Evolutionary conservation across 2,797 vertebrate genomes (phyloP).

Genomic region (Protonibea diacanthus): DNA sequence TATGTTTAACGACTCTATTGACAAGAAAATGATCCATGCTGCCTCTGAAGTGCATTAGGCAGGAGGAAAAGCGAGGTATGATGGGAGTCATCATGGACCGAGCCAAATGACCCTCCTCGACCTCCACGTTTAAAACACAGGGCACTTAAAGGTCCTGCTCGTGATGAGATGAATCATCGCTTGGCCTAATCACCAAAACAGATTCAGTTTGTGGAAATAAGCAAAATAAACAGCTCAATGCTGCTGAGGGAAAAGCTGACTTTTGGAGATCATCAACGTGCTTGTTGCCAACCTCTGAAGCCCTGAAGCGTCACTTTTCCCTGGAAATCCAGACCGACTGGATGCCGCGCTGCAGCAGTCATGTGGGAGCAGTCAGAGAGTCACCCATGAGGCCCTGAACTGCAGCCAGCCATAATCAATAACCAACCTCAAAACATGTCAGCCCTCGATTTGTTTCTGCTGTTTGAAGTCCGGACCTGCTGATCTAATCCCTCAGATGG

Average conservation of each 20-base stretch:
- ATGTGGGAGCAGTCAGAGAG: slow-evolving; percentile 45
- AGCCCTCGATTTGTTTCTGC: slow-evolving; percentile 76
- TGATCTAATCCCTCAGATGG: slow-evolving; percentile 76
- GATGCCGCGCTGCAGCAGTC: not conserved
- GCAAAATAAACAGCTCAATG: slow-evolving; percentile 60
- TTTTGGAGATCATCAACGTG: slow-evolving; percentile 23
- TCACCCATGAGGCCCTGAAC: slow-evolving; percentile 57
- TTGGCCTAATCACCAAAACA: slow-evolving; percentile 49
- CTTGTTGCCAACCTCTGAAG: slow-evolving; percentile 25
- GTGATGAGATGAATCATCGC: slow-evolving; percentile 60
- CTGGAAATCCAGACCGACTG: slow-evolving; percentile 42
- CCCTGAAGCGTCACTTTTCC: slow-evolving; percentile 36
- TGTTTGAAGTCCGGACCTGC: slow-evolving; percentile 79
- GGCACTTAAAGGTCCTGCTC: slow-evolving; percentile 52
- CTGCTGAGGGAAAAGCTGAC: slow-evolving; percentile 42
- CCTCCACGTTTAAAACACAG: slow-evolving; percentile 26
- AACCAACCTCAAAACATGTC: slow-evolving; percentile 71
- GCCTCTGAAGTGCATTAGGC: slow-evolving; percentile 64
- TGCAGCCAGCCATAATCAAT: slow-evolving; percentile 77
- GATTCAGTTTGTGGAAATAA: slow-evolving; percentile 59
- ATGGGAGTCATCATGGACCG: slow-evolving; percentile 34
- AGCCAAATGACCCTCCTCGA: slow-evolving; percentile 41
- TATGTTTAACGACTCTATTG: slow-evolving; percentile 64
- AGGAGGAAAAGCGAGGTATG: slow-evolving; percentile 33
- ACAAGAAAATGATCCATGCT: slow-evolving; percentile 59